phyloP scores from a whole-genome alignment of 2,797 vertebrate genomes.

The Onychomys leucogaster region DNA sequence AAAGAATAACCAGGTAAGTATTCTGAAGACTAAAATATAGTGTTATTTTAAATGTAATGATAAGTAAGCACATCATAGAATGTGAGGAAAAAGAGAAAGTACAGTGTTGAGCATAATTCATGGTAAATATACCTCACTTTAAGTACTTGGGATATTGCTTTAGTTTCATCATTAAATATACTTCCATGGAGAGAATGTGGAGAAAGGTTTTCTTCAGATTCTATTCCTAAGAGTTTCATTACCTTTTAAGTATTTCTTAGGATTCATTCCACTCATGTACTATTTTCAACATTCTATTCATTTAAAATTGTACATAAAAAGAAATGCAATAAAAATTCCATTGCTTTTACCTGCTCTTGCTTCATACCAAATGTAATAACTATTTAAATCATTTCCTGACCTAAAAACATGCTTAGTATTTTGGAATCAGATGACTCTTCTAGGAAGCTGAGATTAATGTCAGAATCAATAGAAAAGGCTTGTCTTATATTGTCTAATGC shows the following conservation, averaged over 20 bases:
- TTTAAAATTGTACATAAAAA: slow-evolving; percentile 33
- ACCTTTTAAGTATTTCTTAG: slow-evolving; percentile 61
- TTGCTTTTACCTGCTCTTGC: slow-evolving; percentile 37
- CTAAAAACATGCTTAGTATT: background rate
- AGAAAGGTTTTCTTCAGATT: slow-evolving; percentile 10
- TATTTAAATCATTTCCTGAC: slow-evolving; percentile 43
- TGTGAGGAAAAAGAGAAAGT: background rate
- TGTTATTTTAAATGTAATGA: background rate
- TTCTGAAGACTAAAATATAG: background rate
- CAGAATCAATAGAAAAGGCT: background rate
- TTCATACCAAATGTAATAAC: background rate
- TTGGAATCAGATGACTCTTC: slow-evolving; percentile 45
- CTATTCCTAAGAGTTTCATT: slow-evolving; percentile 31
- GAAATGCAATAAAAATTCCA: slow-evolving; percentile 42
- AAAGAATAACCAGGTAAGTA: slow-evolving; percentile 41
- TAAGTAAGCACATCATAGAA: background rate
- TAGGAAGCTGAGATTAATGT: background rate
- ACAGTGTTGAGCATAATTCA: background rate
- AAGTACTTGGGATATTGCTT: background rate
- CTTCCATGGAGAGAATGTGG: slow-evolving; percentile 19
- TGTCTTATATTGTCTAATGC: background rate
- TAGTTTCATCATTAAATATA: slow-evolving; percentile 63
- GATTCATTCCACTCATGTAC: slow-evolving; percentile 37
- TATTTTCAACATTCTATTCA: slow-evolving; percentile 21
- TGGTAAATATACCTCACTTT: slow-evolving; percentile 55